A percentile compares a stretch with the other conserved stretches of the same genome.
These are phyloP conservation scores for Microcebus tavaratra DNA, from an alignment of 2,113 vertebrate species.

Conservation along the genomic window DNA sequence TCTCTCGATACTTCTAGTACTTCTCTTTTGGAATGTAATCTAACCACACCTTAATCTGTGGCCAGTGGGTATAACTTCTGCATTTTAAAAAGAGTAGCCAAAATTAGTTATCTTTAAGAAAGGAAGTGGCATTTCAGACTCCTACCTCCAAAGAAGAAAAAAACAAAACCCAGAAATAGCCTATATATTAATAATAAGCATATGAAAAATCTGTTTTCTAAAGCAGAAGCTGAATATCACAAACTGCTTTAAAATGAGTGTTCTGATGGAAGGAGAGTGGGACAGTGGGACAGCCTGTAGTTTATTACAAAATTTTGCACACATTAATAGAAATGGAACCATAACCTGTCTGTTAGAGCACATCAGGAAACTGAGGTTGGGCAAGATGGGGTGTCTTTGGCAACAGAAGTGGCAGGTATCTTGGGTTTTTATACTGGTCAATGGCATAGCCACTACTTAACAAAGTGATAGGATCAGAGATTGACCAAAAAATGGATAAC, in stretches of 20 bases:
- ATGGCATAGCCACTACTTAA: background rate
- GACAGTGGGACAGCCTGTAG: background rate
- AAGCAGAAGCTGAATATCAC: background rate
- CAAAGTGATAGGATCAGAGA: background rate
- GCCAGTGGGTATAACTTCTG: background rate
- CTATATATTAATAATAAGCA: background rate
- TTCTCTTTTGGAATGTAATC: background rate
- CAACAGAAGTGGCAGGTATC: background rate
- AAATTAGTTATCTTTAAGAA: background rate
- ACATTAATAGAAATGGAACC: background rate
- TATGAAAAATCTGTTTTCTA: background rate
- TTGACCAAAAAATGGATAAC: background rate
- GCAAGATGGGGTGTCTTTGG: background rate
- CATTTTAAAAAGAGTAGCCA: background rate
- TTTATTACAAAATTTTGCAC: background rate
- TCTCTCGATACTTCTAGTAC: background rate
- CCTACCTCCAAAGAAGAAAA: background rate
- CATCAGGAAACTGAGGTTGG: background rate
- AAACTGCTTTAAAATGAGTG: background rate
- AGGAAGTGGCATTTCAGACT: background rate
- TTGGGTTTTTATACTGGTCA: background rate
- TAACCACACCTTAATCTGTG: background rate
- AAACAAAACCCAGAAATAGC: background rate
- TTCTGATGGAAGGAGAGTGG: background rate
- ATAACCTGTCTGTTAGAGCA: background rate